Conservation (phyloP, 2,888 invertebrate species). For the Drosophila infuscata region DNA sequence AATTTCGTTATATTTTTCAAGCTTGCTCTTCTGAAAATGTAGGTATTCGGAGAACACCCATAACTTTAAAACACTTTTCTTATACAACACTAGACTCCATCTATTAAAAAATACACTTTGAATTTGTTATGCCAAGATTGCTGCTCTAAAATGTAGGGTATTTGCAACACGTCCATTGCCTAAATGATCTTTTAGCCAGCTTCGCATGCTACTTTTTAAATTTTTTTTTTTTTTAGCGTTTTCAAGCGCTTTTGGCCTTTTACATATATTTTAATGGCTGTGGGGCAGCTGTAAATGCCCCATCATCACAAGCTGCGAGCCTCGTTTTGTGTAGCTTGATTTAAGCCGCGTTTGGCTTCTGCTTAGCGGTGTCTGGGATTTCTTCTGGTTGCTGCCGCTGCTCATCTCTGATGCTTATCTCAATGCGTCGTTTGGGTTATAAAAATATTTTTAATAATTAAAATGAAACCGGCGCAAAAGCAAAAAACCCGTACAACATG, state of each 20-base stretch:
- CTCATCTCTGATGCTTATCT: conserved; percentile 60
- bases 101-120: too few species aligned
- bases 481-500: conserved; percentile 68
- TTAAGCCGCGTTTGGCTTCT: conserved; percentile 56
- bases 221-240: conserved; percentile 9
- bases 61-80: neutral
- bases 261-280: conserved; percentile 74
- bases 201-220: conserved; percentile 15
- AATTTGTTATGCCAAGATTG: neutral
- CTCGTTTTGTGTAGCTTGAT: conserved; percentile 58
- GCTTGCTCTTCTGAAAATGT: neutral
- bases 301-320: conserved; percentile 61
- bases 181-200: conserved; percentile 11
- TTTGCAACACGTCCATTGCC: conserved; percentile 6
- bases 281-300: conserved; percentile 71
- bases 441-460: conserved; percentile 81
- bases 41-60: neutral
- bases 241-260: conserved; percentile 65
- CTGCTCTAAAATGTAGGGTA: conserved; percentile 23
- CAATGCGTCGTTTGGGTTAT: conserved; percentile 56
- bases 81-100: too few species aligned
- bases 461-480: conserved; percentile 71
- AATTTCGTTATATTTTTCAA: neutral
- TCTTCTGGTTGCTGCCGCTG: conserved; percentile 14
- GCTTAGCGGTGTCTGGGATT: conserved; percentile 31